Evolutionary conservation across 2,888 invertebrate species (phyloP).

Genomic region (Polietes domitor): DNA sequence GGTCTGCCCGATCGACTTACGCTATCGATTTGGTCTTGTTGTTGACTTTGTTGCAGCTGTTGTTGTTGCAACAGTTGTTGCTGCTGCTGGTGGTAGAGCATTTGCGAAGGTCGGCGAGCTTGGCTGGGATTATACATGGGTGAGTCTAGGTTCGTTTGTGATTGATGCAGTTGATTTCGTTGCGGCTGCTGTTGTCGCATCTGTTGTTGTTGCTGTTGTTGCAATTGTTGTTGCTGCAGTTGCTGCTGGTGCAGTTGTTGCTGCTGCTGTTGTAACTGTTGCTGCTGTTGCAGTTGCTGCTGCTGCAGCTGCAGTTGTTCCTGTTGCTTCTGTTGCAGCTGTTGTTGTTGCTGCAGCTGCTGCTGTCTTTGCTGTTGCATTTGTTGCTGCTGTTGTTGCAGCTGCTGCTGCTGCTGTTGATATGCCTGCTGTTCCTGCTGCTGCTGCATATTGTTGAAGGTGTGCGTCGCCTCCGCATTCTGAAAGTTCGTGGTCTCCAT

Average conservation of each 20-base stretch:
- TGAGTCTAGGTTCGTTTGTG: conserved; percentile 65
- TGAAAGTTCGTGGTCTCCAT: conserved; percentile 68
- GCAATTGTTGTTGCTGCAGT: conserved; percentile 69
- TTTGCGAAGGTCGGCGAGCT: conserved; percentile 75
- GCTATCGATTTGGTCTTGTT: conserved; percentile 39
- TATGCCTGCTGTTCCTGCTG: conserved; percentile 69
- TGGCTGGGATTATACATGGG: conserved; percentile 72
- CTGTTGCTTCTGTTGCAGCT: conserved; percentile 69
- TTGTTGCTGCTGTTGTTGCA: conserved; percentile 73
- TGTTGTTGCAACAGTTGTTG: conserved; percentile 64
- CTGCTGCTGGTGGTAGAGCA: conserved; percentile 66
- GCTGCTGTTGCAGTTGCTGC: conserved; percentile 71
- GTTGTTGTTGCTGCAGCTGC: conserved; percentile 66
- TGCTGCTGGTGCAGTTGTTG: conserved; percentile 71
- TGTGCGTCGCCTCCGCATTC: conserved; percentile 75
- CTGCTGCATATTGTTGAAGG: conserved; percentile 70
- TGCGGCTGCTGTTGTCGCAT: conserved; percentile 68
- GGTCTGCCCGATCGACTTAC: conserved; percentile 82
- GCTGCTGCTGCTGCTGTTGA: conserved; percentile 73
- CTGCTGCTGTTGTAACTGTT: conserved; percentile 69
- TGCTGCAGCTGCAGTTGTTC: conserved; percentile 69
- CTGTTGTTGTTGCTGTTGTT: conserved; percentile 72
- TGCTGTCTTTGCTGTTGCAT: conserved; percentile 61
- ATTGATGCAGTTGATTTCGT: conserved; percentile 73
- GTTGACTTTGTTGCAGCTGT: conserved; percentile 69